Percentiles rank a stretch among this genome's conserved stretches.
Evolutionary conservation across 1,140 invertebrate genomes (phyloP).

Genomic region (Solenopsis fugax): DNA sequence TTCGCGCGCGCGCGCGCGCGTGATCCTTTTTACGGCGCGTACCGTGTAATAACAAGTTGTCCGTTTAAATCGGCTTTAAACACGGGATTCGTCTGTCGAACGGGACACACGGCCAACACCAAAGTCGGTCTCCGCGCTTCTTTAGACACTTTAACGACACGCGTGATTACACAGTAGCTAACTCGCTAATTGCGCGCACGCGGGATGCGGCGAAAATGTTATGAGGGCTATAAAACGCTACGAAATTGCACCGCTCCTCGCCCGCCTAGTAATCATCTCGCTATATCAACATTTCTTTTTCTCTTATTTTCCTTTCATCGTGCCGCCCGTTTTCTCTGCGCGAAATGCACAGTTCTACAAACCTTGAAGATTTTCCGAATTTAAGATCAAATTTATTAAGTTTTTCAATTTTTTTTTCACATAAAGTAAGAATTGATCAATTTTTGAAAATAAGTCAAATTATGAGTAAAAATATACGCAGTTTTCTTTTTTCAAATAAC

Average conservation of each 20-base stretch:
- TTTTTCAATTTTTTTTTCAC: too few species aligned
- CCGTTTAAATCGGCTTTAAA: slow-evolving; percentile 30
- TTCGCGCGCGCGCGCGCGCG: not conserved
- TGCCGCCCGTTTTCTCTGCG: not conserved
- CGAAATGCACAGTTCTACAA: not conserved
- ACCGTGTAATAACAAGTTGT: slow-evolving; percentile 28
- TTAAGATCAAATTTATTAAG: not conserved
- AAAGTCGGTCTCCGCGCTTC: slow-evolving; percentile 1
- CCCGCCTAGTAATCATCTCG: not conserved
- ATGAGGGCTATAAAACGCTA: not conserved
- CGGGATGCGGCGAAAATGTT: slow-evolving; percentile 11
- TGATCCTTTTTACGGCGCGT: slow-evolving; percentile 1
- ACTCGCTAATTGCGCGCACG: slow-evolving; percentile 41
- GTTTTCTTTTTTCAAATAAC: too few species aligned
- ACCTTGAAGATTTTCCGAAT: not conserved
- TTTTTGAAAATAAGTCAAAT: too few species aligned
- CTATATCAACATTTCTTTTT: slow-evolving; percentile 17
- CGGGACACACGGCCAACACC: not conserved
- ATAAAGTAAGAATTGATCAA: too few species aligned
- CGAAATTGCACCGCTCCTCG: not conserved
- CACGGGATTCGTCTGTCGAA: slow-evolving; percentile 31
- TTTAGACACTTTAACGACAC: slow-evolving; percentile 37
- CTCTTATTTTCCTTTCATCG: slow-evolving; percentile 7
- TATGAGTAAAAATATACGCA: too few species aligned
- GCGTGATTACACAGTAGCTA: slow-evolving; percentile 50